phyloP scores from a whole-genome alignment of 2,797 vertebrate genomes.

The Aplochiton taeniatus region DNA sequence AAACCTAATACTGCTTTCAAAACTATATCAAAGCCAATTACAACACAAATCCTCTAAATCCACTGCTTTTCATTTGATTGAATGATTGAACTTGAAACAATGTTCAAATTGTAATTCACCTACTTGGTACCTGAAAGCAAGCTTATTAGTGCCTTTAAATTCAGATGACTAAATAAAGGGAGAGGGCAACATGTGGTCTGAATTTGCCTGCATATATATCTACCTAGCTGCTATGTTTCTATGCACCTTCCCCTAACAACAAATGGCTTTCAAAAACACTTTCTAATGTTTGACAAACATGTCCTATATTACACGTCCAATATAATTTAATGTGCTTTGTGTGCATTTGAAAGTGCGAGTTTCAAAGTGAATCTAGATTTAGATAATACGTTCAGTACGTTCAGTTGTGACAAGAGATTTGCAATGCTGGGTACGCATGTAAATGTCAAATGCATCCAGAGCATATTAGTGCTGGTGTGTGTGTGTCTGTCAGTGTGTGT shows the following conservation, averaged over 20 bases:
- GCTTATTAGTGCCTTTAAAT: slow-evolving; percentile 41
- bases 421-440: slow-evolving; percentile 19
- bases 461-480: background rate
- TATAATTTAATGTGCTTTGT: too few species aligned
- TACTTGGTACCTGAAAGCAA: slow-evolving; percentile 36
- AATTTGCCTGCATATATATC: slow-evolving; percentile 34
- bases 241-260: slow-evolving; percentile 25
- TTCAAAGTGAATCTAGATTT: too few species aligned
- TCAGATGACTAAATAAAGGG: slow-evolving; percentile 34
- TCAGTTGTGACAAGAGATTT: slow-evolving; percentile 30
- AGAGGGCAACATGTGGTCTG: slow-evolving; percentile 43
- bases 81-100: slow-evolving; percentile 9
- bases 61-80: slow-evolving; percentile 1
- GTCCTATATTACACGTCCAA: background rate
- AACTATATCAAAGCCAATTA: slow-evolving; percentile 3
- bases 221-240: slow-evolving; percentile 16
- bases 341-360: too few species aligned
- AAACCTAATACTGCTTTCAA: background rate
- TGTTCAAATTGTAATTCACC: slow-evolving; percentile 23
- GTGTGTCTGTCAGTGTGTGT: slow-evolving; percentile 7
- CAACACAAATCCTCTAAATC: background rate
- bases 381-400: too few species aligned
- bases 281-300: slow-evolving; percentile 31
- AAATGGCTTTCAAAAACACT: slow-evolving; percentile 20
- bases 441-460: slow-evolving; percentile 17